Percentiles rank a stretch among this genome's conserved stretches.
phyloP scores from a whole-genome alignment of 2,888 invertebrate species.

The Liodrosophila aerea region DNA sequence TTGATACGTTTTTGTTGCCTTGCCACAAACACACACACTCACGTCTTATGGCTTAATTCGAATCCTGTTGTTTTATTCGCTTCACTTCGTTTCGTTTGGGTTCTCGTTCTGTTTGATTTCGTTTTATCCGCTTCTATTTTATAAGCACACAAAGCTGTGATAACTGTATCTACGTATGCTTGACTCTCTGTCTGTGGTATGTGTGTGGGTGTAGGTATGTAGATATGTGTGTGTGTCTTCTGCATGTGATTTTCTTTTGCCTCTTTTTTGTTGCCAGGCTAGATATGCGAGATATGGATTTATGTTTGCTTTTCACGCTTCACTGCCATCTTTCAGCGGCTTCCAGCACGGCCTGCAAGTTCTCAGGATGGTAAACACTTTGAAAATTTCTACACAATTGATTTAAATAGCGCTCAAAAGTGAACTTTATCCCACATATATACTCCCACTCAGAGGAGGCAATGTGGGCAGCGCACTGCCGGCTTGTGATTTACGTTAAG shows the following conservation, averaged over 20 bases:
- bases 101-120: constrained; percentile 34
- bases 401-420: constrained; percentile 66
- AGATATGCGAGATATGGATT: constrained; percentile 53
- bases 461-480: constrained; percentile 8
- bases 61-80: constrained; percentile 44
- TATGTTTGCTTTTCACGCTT: constrained; percentile 75
- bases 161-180: constrained; percentile 48
- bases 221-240: constrained; percentile 24
- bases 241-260: constrained; percentile 17
- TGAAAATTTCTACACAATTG: constrained; percentile 71
- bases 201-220: constrained; percentile 17
- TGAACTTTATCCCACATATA: constrained; percentile 20
- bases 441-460: neutral
- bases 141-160: constrained; percentile 55
- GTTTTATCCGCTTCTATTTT: constrained; percentile 56
- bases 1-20: constrained; percentile 65
- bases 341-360: constrained; percentile 17
- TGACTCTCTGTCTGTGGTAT: constrained; percentile 18
- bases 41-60: constrained; percentile 61
- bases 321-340: constrained; percentile 27
- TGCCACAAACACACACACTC: constrained; percentile 27
- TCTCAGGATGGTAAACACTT: constrained; percentile 39
- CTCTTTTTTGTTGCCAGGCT: constrained; percentile 57
- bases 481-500: constrained; percentile 45
- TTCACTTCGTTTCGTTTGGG: constrained; percentile 35